Evolutionary conservation across 2,113 vertebrate genomes (phyloP).

Genomic region (Triplophysa rosa): DNA sequence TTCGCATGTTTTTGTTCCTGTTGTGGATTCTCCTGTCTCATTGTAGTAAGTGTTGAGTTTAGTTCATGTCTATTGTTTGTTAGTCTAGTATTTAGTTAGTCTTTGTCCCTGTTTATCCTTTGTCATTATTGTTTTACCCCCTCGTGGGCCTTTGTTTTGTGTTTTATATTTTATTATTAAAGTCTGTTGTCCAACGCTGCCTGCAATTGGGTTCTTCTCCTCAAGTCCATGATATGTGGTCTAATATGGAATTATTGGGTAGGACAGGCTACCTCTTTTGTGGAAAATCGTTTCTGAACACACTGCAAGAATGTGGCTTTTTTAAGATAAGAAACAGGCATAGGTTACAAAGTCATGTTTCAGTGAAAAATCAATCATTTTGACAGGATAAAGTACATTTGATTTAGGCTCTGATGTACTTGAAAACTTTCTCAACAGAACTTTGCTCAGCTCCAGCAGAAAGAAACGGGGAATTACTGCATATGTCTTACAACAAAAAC

Average conservation of each 20-base stretch:
- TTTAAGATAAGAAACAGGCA: conserved; percentile 62
- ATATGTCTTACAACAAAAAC: not conserved
- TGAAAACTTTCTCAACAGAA: not conserved
- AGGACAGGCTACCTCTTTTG: conserved; percentile 24
- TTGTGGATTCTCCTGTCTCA: too few species aligned
- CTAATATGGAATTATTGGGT: conserved; percentile 51
- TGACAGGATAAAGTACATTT: conserved; percentile 28
- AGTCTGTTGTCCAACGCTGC: too few species aligned
- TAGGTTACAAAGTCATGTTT: conserved; percentile 43
- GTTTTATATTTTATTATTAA: too few species aligned
- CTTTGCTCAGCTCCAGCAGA: conserved; percentile 6
- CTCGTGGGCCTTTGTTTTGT: too few species aligned
- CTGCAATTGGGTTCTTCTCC: too few species aligned
- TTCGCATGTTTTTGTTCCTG: too few species aligned
- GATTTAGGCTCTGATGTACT: not conserved
- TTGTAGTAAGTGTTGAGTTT: too few species aligned
- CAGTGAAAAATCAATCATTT: conserved; percentile 39
- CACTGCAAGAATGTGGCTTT: conserved; percentile 59
- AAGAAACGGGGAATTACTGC: not conserved
- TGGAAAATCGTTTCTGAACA: conserved; percentile 47
- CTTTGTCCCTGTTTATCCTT: too few species aligned
- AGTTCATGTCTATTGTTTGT: too few species aligned
- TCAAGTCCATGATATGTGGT: too few species aligned
- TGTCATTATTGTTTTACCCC: too few species aligned
- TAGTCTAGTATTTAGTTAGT: too few species aligned